phyloP scores from a whole-genome alignment of 2,888 invertebrate species.

The Choreutis nemorana region DNA sequence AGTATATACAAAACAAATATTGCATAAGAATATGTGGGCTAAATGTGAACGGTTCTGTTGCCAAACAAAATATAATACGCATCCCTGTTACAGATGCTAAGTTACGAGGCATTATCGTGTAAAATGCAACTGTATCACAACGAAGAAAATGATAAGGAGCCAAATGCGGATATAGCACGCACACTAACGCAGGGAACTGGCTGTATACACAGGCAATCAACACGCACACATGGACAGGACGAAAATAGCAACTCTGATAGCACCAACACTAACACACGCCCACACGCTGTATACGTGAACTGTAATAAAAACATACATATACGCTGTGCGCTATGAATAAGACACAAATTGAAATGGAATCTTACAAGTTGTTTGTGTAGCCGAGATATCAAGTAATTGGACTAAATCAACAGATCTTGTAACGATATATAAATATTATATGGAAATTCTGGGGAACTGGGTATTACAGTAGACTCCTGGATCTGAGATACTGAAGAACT shows the following conservation, averaged over 20 bases:
- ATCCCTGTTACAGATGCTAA: too few species aligned
- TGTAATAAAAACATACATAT: conserved; percentile 60
- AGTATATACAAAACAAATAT: too few species aligned
- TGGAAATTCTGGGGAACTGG: too few species aligned
- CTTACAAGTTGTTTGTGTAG: conserved; percentile 35
- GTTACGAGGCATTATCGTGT: too few species aligned
- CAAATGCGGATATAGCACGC: conserved; percentile 48
- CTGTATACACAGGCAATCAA: conserved; percentile 20
- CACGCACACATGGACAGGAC: conserved; percentile 26
- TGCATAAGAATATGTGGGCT: too few species aligned
- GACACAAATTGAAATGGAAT: conserved; percentile 51
- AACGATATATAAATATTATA: too few species aligned
- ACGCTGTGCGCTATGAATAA: conserved; percentile 45
- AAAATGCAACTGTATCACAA: too few species aligned
- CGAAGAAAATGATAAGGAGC: conserved; percentile 50
- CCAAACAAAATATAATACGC: too few species aligned
- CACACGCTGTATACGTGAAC: conserved; percentile 56
- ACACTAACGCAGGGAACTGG: conserved; percentile 21
- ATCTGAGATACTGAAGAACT: conserved; percentile 11
- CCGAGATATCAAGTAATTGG: conserved; percentile 19
- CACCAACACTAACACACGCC: conserved; percentile 63
- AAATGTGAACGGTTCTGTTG: too few species aligned
- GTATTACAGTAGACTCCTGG: too few species aligned
- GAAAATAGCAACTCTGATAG: conserved; percentile 58
- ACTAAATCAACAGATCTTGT: too few species aligned